A percentile compares a stretch with the other conserved stretches of the same genome.
Conservation (phyloP, 2,888 invertebrate species). For the Tenthredo notha region DNA sequence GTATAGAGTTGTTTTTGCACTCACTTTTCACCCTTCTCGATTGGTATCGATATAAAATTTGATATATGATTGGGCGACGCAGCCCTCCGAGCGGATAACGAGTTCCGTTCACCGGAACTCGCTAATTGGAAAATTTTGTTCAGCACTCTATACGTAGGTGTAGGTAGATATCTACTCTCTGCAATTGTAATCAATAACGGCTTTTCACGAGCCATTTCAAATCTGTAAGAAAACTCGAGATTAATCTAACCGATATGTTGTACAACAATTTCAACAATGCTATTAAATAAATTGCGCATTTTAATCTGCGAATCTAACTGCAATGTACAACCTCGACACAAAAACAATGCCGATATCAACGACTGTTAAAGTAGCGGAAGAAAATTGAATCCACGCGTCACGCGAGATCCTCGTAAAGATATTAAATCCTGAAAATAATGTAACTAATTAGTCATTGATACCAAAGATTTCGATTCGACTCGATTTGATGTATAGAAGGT, state of each 20-base stretch:
- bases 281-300: background rate
- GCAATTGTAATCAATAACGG: constrained; percentile 11
- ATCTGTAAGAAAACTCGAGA: background rate
- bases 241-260: background rate
- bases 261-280: background rate
- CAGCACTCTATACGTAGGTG: background rate
- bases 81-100: constrained; percentile 31
- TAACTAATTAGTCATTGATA: background rate
- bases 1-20: background rate
- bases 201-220: background rate
- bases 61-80: constrained; percentile 31
- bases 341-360: background rate
- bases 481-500: background rate
- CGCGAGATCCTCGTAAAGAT: constrained; percentile 23
- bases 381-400: background rate
- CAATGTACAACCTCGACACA: background rate
- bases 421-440: background rate
- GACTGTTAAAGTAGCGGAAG: background rate
- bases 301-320: background rate
- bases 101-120: constrained; percentile 45
- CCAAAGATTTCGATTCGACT: background rate
- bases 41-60: constrained; percentile 19
- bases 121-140: constrained; percentile 50
- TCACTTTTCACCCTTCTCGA: background rate
- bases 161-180: background rate